Evolutionary conservation across 2,797 vertebrate genomes (phyloP), one percentile per base, ranked within the genome.

Genomic region (Periparus ater): DNA sequence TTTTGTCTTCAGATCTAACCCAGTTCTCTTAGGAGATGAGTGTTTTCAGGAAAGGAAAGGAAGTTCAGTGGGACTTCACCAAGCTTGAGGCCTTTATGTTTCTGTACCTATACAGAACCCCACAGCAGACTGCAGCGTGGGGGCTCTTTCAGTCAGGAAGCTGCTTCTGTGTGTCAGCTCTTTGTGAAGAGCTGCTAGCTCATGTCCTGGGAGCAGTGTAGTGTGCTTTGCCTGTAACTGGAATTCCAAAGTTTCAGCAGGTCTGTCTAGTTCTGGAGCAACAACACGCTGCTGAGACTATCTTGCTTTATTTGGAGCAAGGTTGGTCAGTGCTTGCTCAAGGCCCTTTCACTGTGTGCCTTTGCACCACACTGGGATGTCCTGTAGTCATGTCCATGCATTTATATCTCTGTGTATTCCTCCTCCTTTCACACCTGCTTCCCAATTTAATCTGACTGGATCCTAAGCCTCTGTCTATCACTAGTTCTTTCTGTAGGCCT

Each of bases 331-430:
- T 74, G 51, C 23, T 67, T 30, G 18, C 42, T 57, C 23, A 58
- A 72, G 54, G 32, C 12, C 22, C 18, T 45, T 70, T 80, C 45
- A 38, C 32, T 60, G 22, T 16, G 53, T 45, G 27, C 27, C 23
- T 60, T 53, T 67, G 54, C 14, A 77, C 58, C 38, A 27, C 0
- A 0, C 3, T 19, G 17, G 6, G 42, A 17, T 4, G 14, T 54
- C 27, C 20, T 48, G 18, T 11, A 61, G 34, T 75, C 42, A 2
- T 5, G 2, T 53, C 66, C 66, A 17, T 42, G 1, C 0, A 0
- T 89, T 89, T 76, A 7, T 47, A 51, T 61, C n/a, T 7, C 3
- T n/a, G 7, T 9, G 10, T 2, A 0, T 38, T 88, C 45, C 54
- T 91, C 15, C 10, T 66, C 22, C 25, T 67, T 93, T 87, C 12